A percentile compares a stretch with the other conserved stretches of the same genome.
Evolutionary conservation across 2,797 vertebrate species (phyloP).

Genomic region (Sebastes itinus): DNA sequence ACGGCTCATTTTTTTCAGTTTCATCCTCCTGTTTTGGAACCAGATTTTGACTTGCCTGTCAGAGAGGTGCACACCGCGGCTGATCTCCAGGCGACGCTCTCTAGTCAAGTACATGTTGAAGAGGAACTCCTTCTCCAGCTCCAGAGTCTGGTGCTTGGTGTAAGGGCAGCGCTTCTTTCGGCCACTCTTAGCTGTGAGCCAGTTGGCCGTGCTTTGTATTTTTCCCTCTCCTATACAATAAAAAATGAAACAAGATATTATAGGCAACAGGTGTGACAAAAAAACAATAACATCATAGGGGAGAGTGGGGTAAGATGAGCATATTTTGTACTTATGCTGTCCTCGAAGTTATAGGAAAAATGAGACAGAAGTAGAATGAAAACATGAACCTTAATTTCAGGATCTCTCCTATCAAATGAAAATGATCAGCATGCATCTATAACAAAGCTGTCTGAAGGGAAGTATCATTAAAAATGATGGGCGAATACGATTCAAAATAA

Average conservation of each 20-base stretch:
- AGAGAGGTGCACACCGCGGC: constrained; percentile 96
- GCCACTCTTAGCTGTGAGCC: constrained; percentile 97
- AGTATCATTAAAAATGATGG: not conserved
- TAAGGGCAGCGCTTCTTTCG: constrained; percentile 98
- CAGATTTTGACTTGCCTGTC: constrained; percentile 99
- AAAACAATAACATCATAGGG: not conserved
- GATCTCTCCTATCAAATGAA: no score
- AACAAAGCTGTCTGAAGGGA: not conserved
- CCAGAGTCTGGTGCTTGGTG: constrained; percentile 98
- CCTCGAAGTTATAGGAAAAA: no score
- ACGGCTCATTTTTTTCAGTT: constrained; percentile 99
- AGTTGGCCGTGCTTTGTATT: constrained; percentile 91
- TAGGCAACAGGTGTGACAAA: constrained; percentile 49
- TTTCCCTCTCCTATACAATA: constrained; percentile 86
- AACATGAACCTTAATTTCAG: no score
- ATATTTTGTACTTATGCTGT: no score
- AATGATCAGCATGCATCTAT: no score
- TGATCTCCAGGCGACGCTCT: constrained; percentile 99
- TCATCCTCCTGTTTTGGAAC: constrained; percentile 99
- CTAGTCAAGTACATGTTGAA: constrained; percentile 99
- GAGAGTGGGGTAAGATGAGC: no score
- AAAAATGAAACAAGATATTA: constrained; percentile 50
- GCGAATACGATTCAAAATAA: not conserved
- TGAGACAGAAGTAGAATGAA: no score
- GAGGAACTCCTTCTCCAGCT: constrained; percentile 99